Percentiles rank a stretch among this genome's conserved stretches.
These are phyloP conservation scores for Bombylius major DNA, from an alignment of 2,888 invertebrate genomes.

Conservation along the genomic window DNA sequence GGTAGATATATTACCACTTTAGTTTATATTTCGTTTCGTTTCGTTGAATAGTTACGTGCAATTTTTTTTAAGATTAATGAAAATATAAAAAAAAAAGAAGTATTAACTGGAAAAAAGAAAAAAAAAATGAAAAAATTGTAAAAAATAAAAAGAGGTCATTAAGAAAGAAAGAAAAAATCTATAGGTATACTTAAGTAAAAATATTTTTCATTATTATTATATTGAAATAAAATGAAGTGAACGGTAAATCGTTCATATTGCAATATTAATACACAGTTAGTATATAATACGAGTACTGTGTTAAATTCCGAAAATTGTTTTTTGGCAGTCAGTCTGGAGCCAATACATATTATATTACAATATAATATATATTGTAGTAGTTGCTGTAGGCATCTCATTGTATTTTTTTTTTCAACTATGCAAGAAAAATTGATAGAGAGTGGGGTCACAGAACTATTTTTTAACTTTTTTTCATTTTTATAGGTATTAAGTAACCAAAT, in stretches of 20 bases:
- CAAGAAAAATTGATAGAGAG: too few relatives aligned
- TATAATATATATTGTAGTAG: too few relatives aligned
- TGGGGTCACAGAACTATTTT: too few relatives aligned
- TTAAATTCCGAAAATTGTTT: background rate
- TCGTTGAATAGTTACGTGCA: background rate
- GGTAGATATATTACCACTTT: too few relatives aligned
- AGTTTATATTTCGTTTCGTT: background rate
- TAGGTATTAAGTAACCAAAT: too few relatives aligned
- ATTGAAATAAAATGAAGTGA: background rate
- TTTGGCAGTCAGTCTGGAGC: background rate
- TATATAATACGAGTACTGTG: too few relatives aligned
- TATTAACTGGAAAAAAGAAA: background rate
- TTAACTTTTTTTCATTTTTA: too few relatives aligned
- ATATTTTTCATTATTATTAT: too few relatives aligned
- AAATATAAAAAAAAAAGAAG: background rate
- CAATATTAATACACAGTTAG: background rate
- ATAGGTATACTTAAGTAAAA: too few relatives aligned
- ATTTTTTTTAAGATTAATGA: background rate
- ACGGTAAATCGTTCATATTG: background rate
- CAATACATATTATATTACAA: background rate
- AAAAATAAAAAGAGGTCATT: background rate
- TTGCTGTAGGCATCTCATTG: too few relatives aligned
- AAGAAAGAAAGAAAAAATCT: background rate
- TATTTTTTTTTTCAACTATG: too few relatives aligned
- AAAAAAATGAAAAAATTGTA: background rate